Evolutionary conservation across 1,140 invertebrate genomes (phyloP).

Genomic region (Drosophila arawakana): DNA sequence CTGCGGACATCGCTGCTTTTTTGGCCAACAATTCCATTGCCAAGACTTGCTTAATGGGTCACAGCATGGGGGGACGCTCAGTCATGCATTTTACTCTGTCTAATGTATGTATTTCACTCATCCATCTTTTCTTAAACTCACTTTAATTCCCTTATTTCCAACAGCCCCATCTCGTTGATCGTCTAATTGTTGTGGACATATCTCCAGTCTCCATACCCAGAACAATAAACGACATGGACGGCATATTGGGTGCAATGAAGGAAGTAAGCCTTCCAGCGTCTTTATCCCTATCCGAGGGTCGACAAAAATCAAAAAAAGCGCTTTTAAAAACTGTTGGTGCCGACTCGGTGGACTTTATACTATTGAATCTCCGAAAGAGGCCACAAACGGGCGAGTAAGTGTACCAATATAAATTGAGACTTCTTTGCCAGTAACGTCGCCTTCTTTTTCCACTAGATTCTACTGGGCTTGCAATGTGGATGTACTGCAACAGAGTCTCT

Average conservation of each 20-base stretch:
- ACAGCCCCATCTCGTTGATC: constrained; percentile 91
- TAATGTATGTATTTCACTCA: constrained; percentile 84
- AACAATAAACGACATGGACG: constrained; percentile 87
- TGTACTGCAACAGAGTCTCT: constrained; percentile 88
- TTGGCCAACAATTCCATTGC: constrained; percentile 85
- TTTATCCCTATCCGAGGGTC: constrained; percentile 88
- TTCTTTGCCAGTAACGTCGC: no score
- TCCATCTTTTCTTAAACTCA: no score
- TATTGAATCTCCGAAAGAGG: constrained; percentile 84
- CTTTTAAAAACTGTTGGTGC: constrained; percentile 85
- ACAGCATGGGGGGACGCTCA: constrained; percentile 95
- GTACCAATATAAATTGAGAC: no score
- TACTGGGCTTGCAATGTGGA: constrained; percentile 86
- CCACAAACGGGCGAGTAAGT: constrained; percentile 60
- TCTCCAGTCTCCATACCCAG: constrained; percentile 89
- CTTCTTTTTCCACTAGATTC: constrained; percentile 44
- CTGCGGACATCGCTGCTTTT: constrained; percentile 88
- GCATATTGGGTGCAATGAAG: constrained; percentile 89
- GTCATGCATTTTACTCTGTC: constrained; percentile 92
- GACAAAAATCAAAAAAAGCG: constrained; percentile 86
- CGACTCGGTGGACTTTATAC: constrained; percentile 85
- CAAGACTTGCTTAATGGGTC: constrained; percentile 91
- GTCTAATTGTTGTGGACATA: constrained; percentile 93
- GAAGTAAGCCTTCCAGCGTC: constrained; percentile 86
- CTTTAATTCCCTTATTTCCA: no score